Evolutionary conservation across 2,888 invertebrate species (phyloP).

Genomic region (Rhynchonema sp.): DNA sequence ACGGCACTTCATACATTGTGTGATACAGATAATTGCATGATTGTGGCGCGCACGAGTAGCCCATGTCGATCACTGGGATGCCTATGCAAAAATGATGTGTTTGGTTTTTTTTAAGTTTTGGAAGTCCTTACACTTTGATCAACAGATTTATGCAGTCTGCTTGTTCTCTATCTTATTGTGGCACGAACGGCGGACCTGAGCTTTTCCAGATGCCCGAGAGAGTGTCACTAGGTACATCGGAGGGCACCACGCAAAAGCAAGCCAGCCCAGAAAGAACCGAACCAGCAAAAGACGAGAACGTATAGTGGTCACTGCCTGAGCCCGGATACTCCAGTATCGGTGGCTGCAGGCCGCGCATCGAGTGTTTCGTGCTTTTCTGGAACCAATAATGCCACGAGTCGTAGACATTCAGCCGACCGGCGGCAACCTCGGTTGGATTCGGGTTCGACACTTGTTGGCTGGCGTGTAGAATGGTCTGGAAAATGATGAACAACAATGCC

Average conservation of each 20-base stretch:
- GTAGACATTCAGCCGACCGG: not conserved
- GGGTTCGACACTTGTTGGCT: not conserved
- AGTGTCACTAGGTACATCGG: too few relatives aligned
- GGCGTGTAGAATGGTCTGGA: too few relatives aligned
- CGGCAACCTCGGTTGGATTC: not conserved
- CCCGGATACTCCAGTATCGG: not conserved
- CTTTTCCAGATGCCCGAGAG: too few relatives aligned
- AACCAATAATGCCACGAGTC: not conserved
- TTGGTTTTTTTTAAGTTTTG: too few relatives aligned
- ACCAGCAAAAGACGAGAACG: not conserved
- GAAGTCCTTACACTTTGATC: too few relatives aligned
- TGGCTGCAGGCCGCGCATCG: not conserved
- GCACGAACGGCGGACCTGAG: too few relatives aligned
- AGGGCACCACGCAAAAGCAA: too few relatives aligned
- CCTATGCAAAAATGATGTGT: not conserved
- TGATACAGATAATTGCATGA: not conserved
- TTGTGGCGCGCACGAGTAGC: too few relatives aligned
- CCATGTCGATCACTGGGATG: too few relatives aligned
- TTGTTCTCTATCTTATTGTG: too few relatives aligned
- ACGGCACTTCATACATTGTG: not conserved
- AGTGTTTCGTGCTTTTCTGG: not conserved
- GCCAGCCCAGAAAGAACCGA: not conserved
- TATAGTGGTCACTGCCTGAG: not conserved
- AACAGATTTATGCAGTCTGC: too few relatives aligned
- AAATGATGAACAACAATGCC: too few relatives aligned